A percentile compares a stretch with the other conserved stretches of the same genome.
These are phyloP conservation scores for Falco novaeseelandiae DNA, from an alignment of 2,797 vertebrate species.

Conservation along the genomic window DNA sequence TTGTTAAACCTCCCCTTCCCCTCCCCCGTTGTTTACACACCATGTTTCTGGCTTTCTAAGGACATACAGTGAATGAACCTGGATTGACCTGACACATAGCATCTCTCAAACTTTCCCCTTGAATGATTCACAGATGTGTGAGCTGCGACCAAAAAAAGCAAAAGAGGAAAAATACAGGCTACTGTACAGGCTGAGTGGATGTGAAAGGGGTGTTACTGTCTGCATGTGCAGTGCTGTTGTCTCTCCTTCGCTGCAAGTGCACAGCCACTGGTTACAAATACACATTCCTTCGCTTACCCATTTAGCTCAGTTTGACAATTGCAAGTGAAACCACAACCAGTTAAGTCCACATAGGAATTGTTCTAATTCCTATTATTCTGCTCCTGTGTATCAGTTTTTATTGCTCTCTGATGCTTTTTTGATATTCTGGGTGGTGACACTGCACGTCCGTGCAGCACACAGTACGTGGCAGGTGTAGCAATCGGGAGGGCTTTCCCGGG, in stretches of 20 bases:
- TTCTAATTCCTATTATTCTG: neutral
- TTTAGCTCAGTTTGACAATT: neutral
- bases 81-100: constrained; percentile 48
- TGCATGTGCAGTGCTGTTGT: neutral
- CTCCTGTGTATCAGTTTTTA: neutral
- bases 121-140: constrained; percentile 15
- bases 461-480: rapidly evolving
- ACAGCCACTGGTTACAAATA: neutral
- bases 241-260: neutral
- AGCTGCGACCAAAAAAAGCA: constrained; percentile 10
- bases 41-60: constrained; percentile 36
- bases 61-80: constrained; percentile 43
- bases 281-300: neutral
- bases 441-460: rapidly evolving
- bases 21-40: constrained; percentile 34
- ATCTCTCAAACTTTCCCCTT: constrained; percentile 30
- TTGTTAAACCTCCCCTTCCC: neutral
- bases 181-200: neutral
- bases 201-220: neutral
- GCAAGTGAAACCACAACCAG: neutral
- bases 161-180: neutral
- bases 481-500: rapidly evolving
- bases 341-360: neutral
- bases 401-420: neutral
- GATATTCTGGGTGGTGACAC: neutral